These are phyloP conservation scores for Channa striata DNA, from an alignment of 2,797 vertebrate genomes.

Conservation along the genomic window DNA sequence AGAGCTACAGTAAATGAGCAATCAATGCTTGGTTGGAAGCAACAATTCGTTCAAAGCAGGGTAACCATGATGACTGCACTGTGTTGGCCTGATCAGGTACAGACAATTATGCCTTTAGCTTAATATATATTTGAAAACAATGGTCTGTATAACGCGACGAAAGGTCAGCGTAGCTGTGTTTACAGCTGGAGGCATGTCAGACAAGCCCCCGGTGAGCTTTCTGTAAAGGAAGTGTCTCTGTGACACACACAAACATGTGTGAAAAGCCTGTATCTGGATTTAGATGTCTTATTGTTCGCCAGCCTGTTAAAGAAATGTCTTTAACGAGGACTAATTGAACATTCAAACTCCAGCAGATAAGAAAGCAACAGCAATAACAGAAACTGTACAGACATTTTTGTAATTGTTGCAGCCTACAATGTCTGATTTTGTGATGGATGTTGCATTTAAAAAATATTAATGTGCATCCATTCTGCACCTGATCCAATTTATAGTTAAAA, in stretches of 20 bases:
- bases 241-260: not conserved
- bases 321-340: not conserved
- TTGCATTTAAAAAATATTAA: no score
- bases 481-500: no score
- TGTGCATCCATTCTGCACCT: no score
- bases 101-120: constrained; percentile 53
- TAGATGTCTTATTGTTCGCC: not conserved
- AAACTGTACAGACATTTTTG: not conserved
- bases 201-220: constrained; percentile 39
- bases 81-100: constrained; percentile 41
- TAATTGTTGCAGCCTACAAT: no score
- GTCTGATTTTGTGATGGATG: no score
- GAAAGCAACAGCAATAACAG: not conserved
- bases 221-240: constrained; percentile 29
- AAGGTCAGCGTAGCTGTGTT: constrained; percentile 24
- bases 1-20: constrained; percentile 39
- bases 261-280: constrained; percentile 13
- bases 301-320: not conserved
- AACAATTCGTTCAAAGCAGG: constrained; percentile 22
- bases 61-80: constrained; percentile 12
- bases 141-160: not conserved
- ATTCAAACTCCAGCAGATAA: constrained; percentile 6
- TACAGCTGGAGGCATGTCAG: constrained; percentile 29
- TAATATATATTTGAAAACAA: constrained; percentile 42
- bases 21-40: constrained; percentile 42